Evolutionary conservation across 2,113 vertebrate species (phyloP), one percentile per base, ranked within the genome.

Genomic region (Rynchops niger): DNA sequence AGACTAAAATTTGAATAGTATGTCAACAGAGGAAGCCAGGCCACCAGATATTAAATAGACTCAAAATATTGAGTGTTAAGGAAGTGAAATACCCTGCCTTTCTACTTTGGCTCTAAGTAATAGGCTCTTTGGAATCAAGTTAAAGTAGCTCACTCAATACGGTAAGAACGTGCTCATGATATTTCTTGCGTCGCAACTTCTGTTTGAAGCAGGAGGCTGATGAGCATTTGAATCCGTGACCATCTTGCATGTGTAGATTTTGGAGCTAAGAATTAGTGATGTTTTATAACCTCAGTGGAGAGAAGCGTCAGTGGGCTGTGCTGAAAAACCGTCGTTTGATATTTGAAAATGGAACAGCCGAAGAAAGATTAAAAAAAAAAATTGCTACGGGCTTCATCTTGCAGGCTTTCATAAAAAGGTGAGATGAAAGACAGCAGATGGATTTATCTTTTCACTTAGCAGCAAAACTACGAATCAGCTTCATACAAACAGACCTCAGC

Each of bases 351-450:
- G 85, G 89, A 97, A 86, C 94, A 98, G 83, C 58, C 78, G 82
- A 94, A 96, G 86, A 95, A 93, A 93, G 79, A 95, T 93, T 93
- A 45, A 49, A 89, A 93, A 93, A 82, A 79, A 88, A 86, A 79
- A 72, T 8, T 27, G 77, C 92, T 98, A 80, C 78, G 95, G 91
- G 82, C 80, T 97, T 97, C 95, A 96, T 94, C 86, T 86, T 95
- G 53, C 67, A 97, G 92, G 55, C 88, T 98, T 97, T 96, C 93
- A 92, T 91, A 59, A 89, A 97, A 98, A 98, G 92, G 96, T 97
- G 95, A 97, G 93, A 96, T 97, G 97, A 98, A 97, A 98, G 96
- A 98, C 88, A 97, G 94, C 82, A 97, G 97, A 98, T 97, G 95
- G 96, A 95, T 98, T 98, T 98, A 96, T 97, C 91, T 96, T 97